Conservation (phyloP, 2,797 vertebrate genomes). For the Sebastes umbrosus region DNA sequence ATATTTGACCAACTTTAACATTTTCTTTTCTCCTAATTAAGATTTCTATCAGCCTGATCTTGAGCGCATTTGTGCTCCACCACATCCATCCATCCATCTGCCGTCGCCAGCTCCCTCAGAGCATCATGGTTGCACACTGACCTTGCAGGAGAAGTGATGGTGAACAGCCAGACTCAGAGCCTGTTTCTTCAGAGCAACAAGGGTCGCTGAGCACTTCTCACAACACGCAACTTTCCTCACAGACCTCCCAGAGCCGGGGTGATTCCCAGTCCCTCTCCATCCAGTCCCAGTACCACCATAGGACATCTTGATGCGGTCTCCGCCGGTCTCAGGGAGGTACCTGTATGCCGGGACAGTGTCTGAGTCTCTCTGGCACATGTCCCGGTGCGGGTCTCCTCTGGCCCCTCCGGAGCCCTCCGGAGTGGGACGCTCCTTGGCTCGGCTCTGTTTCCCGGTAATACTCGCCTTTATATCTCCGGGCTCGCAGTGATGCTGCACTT, state of each 20-base stretch:
- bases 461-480: constrained; percentile 52
- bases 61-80: not conserved
- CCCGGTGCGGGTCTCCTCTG: constrained; percentile 84
- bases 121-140: constrained; percentile 32
- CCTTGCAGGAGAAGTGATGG: constrained; percentile 89
- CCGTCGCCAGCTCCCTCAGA: not conserved
- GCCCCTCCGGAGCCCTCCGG: constrained; percentile 89
- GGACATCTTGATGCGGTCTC: constrained; percentile 76
- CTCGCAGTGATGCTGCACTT: constrained; percentile 61
- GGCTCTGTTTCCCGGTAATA: not conserved
- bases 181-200: constrained; percentile 93
- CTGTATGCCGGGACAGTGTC: constrained; percentile 84
- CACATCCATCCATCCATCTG: not conserved
- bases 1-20: too few relatives aligned
- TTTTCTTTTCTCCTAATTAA: not conserved
- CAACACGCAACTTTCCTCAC: constrained; percentile 88
- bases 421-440: constrained; percentile 77
- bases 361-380: constrained; percentile 86
- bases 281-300: not conserved
- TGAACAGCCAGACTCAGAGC: constrained; percentile 91
- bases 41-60: not conserved
- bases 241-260: constrained; percentile 83
- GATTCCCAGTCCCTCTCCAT: constrained; percentile 3
- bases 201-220: constrained; percentile 91
- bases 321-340: constrained; percentile 58